Base-by-base conservation (phyloP, 2,113 vertebrate species). In the Eidolon helvum region DNA sequence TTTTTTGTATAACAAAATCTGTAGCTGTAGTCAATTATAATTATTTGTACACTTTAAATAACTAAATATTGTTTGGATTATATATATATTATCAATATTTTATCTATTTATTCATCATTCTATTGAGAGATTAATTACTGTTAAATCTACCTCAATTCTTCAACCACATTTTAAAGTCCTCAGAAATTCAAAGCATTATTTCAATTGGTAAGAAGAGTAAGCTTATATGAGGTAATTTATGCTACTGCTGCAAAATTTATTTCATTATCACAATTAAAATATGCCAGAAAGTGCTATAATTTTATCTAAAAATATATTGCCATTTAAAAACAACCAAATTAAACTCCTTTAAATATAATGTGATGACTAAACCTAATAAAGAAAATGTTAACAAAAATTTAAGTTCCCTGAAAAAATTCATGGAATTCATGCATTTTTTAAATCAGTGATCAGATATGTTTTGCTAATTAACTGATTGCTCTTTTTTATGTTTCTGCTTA, bases 381-480 rank as follows among this genome's bases (percentile, higher is more conserved):
- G 12, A 96, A 30, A 92, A 24, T 38, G 3, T 72, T 87, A 3
- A 79, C 33, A 87, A 86, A 24, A 87, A 43, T 83, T n/a, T 78
- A 66, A 9, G 4, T 45, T 78, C 72, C 5, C 53, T 48, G 18
- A 28, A 84, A 74, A 87, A 21, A 30, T 16, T 50, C 7, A 50
- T 50, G 11, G 7, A 85, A 74, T 74, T 83, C 50, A 57, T 69
- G 33, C 10, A 53, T 74, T 94, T 96, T 80, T 78, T 35, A 43
- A 14, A 71, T 93, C 61, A 89, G 77, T 7, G 18, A 72, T 87
- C 57, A 93, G 28, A 59, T 87, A 71, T 55, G 33, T 90, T 94
- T 90, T 72, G 10, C 30, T 71, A 74, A 78, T 95, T 96, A 90
- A 66, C 2, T 90, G 71, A 91, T 96, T 74, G n/a, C 35, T 78